These are phyloP conservation scores for Cheilosia soror DNA, from an alignment of 2,888 invertebrate genomes.

Conservation along the genomic window DNA sequence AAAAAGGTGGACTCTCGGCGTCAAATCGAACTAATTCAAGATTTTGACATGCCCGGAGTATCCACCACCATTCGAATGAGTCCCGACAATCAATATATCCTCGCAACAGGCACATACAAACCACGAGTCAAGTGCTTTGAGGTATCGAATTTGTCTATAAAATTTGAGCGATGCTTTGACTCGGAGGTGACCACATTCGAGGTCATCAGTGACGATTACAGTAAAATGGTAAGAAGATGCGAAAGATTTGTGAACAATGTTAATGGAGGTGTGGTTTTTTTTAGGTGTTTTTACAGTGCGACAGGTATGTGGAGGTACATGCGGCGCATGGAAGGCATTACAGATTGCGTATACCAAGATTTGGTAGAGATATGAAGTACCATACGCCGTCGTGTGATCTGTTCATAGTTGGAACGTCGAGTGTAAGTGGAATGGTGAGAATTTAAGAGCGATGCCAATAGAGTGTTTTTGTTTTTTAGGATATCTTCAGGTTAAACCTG, in stretches of 20 bases:
- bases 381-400: slow-evolving; percentile 96
- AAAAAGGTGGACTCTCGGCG: slow-evolving; percentile 95
- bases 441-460: background rate
- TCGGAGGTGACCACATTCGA: slow-evolving; percentile 97
- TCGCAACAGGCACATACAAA: slow-evolving; percentile 97
- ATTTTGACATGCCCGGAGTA: slow-evolving; percentile 99
- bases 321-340: slow-evolving; percentile 96
- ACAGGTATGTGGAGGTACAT: slow-evolving; percentile 98
- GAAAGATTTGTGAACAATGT: background rate
- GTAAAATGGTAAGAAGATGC: slow-evolving; percentile 87
- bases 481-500: slow-evolving; percentile 97
- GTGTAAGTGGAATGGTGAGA: slow-evolving; percentile 85
- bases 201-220: slow-evolving; percentile 97
- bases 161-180: slow-evolving; percentile 99
- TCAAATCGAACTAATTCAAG: slow-evolving; percentile 98
- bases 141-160: slow-evolving; percentile 96
- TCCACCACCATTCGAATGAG: slow-evolving; percentile 93
- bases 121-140: slow-evolving; percentile 98
- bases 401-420: slow-evolving; percentile 93
- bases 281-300: slow-evolving; percentile 89
- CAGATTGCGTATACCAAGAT: slow-evolving; percentile 95
- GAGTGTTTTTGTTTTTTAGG: slow-evolving; percentile 85
- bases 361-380: slow-evolving; percentile 97
- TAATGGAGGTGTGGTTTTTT: background rate
- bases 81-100: slow-evolving; percentile 95